These are phyloP conservation scores for Acromyrmex charruanus DNA, from an alignment of 1,140 invertebrate genomes.

Conservation along the genomic window DNA sequence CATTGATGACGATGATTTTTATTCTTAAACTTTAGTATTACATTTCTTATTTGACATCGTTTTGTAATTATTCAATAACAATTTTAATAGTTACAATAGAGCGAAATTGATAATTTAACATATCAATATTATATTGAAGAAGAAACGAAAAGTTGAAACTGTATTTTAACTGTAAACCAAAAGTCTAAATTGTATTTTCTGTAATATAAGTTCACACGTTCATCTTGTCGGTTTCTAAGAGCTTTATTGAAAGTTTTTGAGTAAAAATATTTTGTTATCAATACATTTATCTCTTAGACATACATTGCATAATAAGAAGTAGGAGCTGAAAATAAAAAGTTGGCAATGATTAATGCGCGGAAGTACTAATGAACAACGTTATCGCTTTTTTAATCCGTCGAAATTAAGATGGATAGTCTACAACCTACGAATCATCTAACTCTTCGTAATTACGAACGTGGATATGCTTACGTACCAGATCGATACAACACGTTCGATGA, in stretches of 20 bases:
- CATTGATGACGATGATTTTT: too few species aligned
- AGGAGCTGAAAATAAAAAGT: constrained; percentile 12
- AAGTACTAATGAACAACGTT: constrained; percentile 42
- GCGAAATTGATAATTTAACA: too few species aligned
- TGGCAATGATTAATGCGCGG: constrained; percentile 36
- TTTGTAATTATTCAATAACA: too few species aligned
- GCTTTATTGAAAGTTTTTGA: too few species aligned
- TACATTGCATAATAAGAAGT: constrained; percentile 17
- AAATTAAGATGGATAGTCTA: constrained; percentile 46
- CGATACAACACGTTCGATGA: not conserved
- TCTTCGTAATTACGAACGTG: not conserved
- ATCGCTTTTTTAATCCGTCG: constrained; percentile 3
- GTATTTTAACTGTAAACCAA: too few species aligned
- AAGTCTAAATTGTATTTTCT: too few species aligned
- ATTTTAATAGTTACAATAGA: too few species aligned
- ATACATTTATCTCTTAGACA: not conserved
- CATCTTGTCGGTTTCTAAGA: too few species aligned
- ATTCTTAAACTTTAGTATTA: not conserved
- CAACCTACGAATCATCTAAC: not conserved
- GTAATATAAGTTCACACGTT: too few species aligned
- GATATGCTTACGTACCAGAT: constrained; percentile 1
- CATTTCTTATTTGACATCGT: too few species aligned
- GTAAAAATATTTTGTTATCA: constrained; percentile 22
- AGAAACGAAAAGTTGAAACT: too few species aligned
- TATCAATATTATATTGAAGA: too few species aligned